A percentile compares a stretch with the other conserved stretches of the same genome.
phyloP scores from a whole-genome alignment of 2,113 vertebrate genomes.

The Channa argus region DNA sequence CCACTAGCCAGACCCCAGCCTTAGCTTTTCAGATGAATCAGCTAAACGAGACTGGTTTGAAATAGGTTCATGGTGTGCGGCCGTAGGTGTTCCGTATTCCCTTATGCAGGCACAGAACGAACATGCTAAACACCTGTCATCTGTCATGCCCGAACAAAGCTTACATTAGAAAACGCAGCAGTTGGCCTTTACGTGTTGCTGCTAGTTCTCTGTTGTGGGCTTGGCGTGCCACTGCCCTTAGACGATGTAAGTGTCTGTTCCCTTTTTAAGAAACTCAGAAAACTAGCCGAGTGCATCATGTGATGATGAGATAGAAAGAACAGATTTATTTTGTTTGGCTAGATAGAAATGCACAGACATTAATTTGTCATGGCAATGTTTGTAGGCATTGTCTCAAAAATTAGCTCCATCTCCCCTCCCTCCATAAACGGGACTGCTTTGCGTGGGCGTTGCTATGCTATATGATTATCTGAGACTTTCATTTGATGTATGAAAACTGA shows the following conservation, averaged over 20 bases:
- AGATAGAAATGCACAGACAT: conserved; percentile 38
- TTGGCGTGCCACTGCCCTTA: not conserved
- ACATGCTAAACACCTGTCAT: too few relatives aligned
- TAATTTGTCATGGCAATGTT: conserved; percentile 50
- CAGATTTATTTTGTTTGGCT: conserved; percentile 47
- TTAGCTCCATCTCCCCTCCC: conserved; percentile 41
- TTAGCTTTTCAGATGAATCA: too few relatives aligned
- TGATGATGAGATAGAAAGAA: conserved; percentile 24
- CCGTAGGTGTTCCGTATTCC: too few relatives aligned
- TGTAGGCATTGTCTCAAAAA: conserved; percentile 61
- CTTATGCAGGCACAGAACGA: too few relatives aligned
- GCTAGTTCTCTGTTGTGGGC: too few relatives aligned
- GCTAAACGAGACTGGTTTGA: too few relatives aligned
- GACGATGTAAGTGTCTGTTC: conserved; percentile 20
- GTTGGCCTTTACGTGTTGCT: too few relatives aligned
- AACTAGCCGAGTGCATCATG: conserved; percentile 24
- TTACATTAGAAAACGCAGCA: too few relatives aligned
- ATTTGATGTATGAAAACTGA: conserved; percentile 79
- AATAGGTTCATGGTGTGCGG: too few relatives aligned
- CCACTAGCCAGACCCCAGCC: too few relatives aligned
- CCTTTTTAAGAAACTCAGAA: conserved; percentile 27
- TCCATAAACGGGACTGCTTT: conserved; percentile 54
- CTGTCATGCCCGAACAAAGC: too few relatives aligned
- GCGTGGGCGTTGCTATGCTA: conserved; percentile 63
- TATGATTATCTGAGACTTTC: conserved; percentile 80